A percentile compares a stretch with the other conserved stretches of the same genome.
These are phyloP conservation scores for Netelia virgata DNA, from an alignment of 2,888 invertebrate genomes.

Conservation along the genomic window DNA sequence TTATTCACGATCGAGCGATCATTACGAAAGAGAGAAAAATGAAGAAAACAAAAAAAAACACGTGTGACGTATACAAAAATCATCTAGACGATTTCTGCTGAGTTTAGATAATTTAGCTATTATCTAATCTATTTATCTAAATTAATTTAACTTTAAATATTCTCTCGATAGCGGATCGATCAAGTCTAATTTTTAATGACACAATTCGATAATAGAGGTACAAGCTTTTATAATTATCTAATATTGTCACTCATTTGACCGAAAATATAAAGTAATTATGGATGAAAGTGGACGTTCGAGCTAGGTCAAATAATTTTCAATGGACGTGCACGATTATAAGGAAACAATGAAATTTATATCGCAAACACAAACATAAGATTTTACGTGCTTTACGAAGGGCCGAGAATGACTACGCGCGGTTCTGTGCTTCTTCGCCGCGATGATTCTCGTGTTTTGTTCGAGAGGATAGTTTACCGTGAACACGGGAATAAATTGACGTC, in stretches of 20 bases:
- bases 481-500: constrained; percentile 50
- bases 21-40: not conserved
- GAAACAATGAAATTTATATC: constrained; percentile 35
- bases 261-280: not conserved
- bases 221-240: not conserved
- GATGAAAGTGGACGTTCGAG: not conserved
- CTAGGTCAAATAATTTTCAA: not conserved
- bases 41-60: not conserved
- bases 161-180: no score
- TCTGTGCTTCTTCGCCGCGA: not conserved
- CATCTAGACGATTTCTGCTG: not conserved
- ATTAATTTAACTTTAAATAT: no score
- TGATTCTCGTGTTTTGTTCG: constrained; percentile 24
- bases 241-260: not conserved
- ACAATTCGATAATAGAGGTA: not conserved
- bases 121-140: no score
- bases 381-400: not conserved
- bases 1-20: constrained; percentile 11
- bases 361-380: constrained; percentile 1
- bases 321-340: not conserved
- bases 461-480: constrained; percentile 44
- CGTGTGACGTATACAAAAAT: not conserved
- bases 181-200: no score
- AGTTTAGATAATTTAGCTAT: not conserved
- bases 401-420: not conserved